phyloP scores from a whole-genome alignment of 2,113 vertebrate species.

The Cheilinus undulatus region DNA sequence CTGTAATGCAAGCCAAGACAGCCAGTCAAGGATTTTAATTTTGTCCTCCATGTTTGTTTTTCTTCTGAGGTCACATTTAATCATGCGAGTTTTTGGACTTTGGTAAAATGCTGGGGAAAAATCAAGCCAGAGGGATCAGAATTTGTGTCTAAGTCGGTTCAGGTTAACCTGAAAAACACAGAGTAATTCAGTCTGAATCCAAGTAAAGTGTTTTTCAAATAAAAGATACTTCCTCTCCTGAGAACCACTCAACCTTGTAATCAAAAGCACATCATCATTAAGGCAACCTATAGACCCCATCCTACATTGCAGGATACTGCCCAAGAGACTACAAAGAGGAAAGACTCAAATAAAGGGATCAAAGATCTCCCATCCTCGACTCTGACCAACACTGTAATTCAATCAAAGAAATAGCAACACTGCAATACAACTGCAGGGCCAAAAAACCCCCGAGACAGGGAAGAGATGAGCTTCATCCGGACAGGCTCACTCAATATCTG shows the following conservation, averaged over 20 bases:
- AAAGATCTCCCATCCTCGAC: constrained; percentile 31
- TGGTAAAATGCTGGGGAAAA: too few relatives aligned
- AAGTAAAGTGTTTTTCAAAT: neutral
- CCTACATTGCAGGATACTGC: neutral
- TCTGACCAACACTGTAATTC: constrained; percentile 57
- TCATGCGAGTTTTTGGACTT: too few relatives aligned
- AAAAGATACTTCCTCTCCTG: constrained; percentile 19
- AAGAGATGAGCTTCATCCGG: constrained; percentile 56
- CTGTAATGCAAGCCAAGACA: too few relatives aligned
- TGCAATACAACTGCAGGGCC: constrained; percentile 18
- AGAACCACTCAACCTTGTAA: constrained; percentile 30
- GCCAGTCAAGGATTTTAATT: too few relatives aligned
- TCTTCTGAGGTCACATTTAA: too few relatives aligned
- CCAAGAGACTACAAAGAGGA: constrained; percentile 20
- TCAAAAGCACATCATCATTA: constrained; percentile 45
- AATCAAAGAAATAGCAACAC: constrained; percentile 61
- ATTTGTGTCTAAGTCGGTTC: neutral
- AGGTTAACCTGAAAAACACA: neutral
- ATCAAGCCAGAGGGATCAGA: neutral
- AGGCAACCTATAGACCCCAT: constrained; percentile 20
- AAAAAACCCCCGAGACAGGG: constrained; percentile 29
- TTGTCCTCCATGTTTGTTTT: too few relatives aligned
- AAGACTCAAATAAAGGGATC: constrained; percentile 47
- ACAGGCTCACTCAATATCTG: constrained; percentile 64
- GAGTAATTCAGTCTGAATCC: neutral